Evolutionary conservation across 1,140 invertebrate species (phyloP), one percentile per base, ranked within the genome.

Genomic region (Laodelphax striatellus): DNA sequence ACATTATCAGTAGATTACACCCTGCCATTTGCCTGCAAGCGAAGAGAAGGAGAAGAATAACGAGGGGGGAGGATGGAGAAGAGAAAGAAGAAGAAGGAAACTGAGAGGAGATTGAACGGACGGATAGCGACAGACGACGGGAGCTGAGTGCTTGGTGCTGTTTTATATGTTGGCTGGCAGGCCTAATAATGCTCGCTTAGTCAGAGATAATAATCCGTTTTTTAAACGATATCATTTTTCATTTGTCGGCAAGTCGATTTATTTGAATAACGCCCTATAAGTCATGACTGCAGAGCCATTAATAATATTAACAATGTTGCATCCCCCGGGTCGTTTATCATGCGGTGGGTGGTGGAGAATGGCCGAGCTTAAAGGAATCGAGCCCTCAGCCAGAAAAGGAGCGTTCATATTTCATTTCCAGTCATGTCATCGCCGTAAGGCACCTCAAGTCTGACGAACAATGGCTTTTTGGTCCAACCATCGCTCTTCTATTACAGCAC

Each of bases 261-360:
- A 57, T 57, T 57, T 57, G 56, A 57, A 57, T 57, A 57, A 57
- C 56, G 42, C n/a, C 31, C 56, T 46, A 57, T 57, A 57, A 57
- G 56, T 57, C 56, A 57, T 38, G 42, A 44, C 21, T 17, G 46
- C 41, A 44, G 38, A 21, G 56, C 28, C 56, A 57, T 57, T 57
- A 57, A 57, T 57, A 57, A 57, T 44, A 57, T 57, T 57, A 57
- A 57, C 56, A 57, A 57, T 57, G 56, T 57, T 44, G 56, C 56
- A 57, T 57, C 56, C 56, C 56, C 56, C 19, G 42, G 31, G 56
- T 56, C 55, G 41, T 56, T 56, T 56, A 42, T 56, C 55, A 56
- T 38, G 11, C 34, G 34, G 34, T 38, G 34, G 34, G 34, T 38
- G 34, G 34, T 38, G 10, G 34, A 28, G 52, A 22, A 31, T 22